These are phyloP conservation scores for Psophia crepitans DNA, from an alignment of 2,113 vertebrate genomes.

Conservation along the genomic window DNA sequence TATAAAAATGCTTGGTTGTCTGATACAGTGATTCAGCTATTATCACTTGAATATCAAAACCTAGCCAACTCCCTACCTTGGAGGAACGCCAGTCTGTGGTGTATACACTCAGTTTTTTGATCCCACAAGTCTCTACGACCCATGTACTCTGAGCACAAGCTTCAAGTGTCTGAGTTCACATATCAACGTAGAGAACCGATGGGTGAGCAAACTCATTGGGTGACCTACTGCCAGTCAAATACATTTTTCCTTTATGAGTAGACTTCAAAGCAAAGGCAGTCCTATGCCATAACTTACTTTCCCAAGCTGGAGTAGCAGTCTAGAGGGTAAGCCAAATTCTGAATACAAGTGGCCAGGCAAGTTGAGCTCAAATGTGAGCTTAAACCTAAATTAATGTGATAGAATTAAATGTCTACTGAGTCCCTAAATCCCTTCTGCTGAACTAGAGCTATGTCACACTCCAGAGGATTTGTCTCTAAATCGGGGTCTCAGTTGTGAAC, in stretches of 20 bases:
- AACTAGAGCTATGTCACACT: background rate
- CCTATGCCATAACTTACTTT: background rate
- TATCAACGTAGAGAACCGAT: background rate
- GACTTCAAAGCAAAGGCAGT: background rate
- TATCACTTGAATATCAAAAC: slow-evolving; percentile 26
- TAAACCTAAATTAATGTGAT: background rate
- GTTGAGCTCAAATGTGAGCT: background rate
- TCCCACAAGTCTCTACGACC: background rate
- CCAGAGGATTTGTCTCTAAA: background rate
- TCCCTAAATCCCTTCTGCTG: background rate
- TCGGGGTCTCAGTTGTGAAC: background rate
- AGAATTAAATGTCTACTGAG: background rate
- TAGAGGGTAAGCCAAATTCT: background rate
- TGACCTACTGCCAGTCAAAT: background rate
- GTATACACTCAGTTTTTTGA: background rate
- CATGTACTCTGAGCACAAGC: background rate
- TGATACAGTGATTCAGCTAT: slow-evolving; percentile 33
- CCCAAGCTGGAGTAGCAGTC: background rate
- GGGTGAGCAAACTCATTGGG: background rate
- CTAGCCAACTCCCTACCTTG: background rate
- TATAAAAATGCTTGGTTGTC: background rate
- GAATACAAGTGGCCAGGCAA: background rate
- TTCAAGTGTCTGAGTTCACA: background rate
- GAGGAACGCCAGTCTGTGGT: background rate
- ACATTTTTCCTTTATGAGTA: background rate